Base-by-base conservation (phyloP, 2,797 vertebrate species). In the Dipus sagitta region DNA sequence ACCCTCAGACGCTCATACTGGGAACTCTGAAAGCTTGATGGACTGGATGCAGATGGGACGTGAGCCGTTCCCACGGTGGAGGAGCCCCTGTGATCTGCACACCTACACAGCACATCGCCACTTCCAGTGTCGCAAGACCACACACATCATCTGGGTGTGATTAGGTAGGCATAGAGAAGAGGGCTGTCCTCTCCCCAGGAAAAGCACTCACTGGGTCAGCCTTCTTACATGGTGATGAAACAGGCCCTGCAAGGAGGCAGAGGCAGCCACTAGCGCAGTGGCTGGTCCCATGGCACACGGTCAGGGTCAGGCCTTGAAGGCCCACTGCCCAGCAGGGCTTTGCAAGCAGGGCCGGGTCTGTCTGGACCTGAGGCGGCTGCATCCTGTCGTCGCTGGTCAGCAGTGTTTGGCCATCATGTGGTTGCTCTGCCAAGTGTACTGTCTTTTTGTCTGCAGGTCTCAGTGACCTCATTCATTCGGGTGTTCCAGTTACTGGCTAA, bases 371-470 rank as follows among this genome's bases (percentile, higher is more conserved):
- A 94, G 94, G 47, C 18, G 34, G 8, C 93, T 81, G 52, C 52
- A 91, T 79, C 67, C 89, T 86, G 79, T 94, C 89, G 38, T 86
- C 90, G 58, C 47, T 30, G 47, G 71, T 95, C 32, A 24, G 38
- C 77, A 67, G 54, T 67, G 13, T 38, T 64, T 94, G 83, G 88
- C 81, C 0, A 21, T 65, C 23, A 60, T 1, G 0, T 14, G 32
- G 71, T 87, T 88, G 84, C 79, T 88, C 85, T 87, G 65, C 91
- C 85, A 82, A 97, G 82, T 64, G 64, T 8, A 32, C n/a, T 38
- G 28, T 28, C 11, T 65, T 79, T 74, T 65, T 58, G 17, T 80
- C 71, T 93, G 79, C 8, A 28, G 32, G 24, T 94, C 84, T 90
- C 75, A 70, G 88, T 30, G 85, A 4, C 30, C 18, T 62, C 65